Conservation (phyloP, 2,113 vertebrate genomes). For the Dipodomys spectabilis region DNA sequence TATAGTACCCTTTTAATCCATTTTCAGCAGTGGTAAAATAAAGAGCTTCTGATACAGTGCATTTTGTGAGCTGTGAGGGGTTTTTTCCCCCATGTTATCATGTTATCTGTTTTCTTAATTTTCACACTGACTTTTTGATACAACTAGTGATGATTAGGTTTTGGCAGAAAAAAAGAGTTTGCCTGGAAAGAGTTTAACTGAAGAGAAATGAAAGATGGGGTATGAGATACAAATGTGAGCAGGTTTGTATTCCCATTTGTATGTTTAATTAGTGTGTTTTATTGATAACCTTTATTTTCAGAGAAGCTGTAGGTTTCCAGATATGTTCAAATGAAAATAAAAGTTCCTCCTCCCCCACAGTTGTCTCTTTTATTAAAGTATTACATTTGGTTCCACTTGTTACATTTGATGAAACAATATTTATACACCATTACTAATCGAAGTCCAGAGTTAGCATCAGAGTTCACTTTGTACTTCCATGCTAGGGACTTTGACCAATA, state of each 20-base stretch:
- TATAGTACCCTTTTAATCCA: not conserved
- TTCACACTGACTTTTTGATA: not conserved
- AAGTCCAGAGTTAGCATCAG: not conserved
- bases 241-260: not conserved
- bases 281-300: conserved; percentile 7
- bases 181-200: not conserved
- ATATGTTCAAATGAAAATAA: not conserved
- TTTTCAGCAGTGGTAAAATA: not conserved
- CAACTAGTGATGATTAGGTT: not conserved
- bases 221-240: not conserved
- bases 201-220: not conserved
- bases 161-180: not conserved
- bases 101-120: conserved; percentile 21
- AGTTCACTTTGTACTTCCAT: not conserved
- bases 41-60: not conserved
- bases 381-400: not conserved
- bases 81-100: not conserved
- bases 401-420: not conserved
- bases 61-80: not conserved
- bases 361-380: not conserved
- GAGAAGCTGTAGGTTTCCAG: not conserved
- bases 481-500: not conserved
- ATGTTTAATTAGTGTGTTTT: not conserved
- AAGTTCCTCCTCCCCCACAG: not conserved
- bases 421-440: not conserved